phyloP scores from a whole-genome alignment of 2,113 vertebrate species.

The Cnemophilus loriae region DNA sequence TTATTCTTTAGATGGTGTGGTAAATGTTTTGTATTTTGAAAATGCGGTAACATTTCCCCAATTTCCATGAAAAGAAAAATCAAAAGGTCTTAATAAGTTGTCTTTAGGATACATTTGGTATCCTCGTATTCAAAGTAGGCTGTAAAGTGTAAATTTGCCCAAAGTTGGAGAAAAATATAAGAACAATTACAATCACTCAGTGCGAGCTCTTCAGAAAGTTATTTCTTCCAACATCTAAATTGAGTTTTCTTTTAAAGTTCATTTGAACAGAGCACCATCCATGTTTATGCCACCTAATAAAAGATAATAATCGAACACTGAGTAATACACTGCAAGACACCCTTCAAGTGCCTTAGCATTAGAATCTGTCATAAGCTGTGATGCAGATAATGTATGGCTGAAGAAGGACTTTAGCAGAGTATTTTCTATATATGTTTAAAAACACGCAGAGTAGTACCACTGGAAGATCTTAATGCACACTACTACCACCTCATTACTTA shows the following conservation, averaged over 20 bases:
- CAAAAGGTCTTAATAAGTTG: neutral
- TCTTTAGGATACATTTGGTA: neutral
- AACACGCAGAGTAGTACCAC: neutral
- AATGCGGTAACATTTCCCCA: neutral
- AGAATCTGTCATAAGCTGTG: neutral
- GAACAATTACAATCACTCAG: neutral
- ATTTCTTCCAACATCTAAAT: neutral
- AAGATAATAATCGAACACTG: neutral
- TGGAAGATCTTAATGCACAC: neutral
- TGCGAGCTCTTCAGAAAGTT: neutral
- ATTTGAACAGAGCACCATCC: neutral
- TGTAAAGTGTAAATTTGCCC: neutral
- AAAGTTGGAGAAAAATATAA: neutral
- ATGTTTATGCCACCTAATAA: neutral
- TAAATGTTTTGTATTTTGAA: neutral
- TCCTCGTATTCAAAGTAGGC: neutral
- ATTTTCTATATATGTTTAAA: neutral
- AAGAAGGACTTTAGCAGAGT: neutral
- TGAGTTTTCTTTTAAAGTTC: neutral
- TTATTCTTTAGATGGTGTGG: neutral
- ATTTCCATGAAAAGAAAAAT: neutral
- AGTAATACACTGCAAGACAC: neutral
- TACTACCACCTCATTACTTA: neutral
- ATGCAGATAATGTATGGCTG: neutral
- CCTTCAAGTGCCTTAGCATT: neutral